These are phyloP conservation scores for Streptopelia turtur DNA, from an alignment of 2,797 vertebrate genomes.

Conservation along the genomic window DNA sequence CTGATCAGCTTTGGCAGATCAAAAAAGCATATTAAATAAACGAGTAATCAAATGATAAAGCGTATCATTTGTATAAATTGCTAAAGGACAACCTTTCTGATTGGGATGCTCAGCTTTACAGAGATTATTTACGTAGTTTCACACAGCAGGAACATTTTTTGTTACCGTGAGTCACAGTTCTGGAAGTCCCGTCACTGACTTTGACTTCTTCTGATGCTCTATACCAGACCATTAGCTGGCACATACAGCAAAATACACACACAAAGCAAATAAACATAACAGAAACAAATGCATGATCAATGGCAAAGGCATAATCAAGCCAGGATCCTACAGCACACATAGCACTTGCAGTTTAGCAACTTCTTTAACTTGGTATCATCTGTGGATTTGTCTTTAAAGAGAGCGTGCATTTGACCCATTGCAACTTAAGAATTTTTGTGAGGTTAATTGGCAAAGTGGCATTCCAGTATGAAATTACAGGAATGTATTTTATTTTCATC, in stretches of 20 bases:
- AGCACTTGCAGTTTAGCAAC: background rate
- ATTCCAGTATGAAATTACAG: background rate
- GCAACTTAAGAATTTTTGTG: background rate
- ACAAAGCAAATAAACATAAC: background rate
- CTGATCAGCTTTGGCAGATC: background rate
- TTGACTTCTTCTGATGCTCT: background rate
- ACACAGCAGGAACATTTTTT: background rate
- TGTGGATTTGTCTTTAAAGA: background rate
- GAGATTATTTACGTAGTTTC: background rate
- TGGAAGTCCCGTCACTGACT: background rate
- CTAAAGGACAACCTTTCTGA: slow-evolving; percentile 13
- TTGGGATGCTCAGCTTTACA: background rate
- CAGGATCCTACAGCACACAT: background rate
- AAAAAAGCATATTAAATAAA: slow-evolving; percentile 50
- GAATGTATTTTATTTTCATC: background rate
- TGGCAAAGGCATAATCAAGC: background rate
- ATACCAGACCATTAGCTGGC: background rate
- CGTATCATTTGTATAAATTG: slow-evolving; percentile 39
- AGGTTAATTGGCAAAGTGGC: background rate
- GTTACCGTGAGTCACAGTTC: rapidly evolving
- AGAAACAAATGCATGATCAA: background rate
- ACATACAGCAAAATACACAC: background rate
- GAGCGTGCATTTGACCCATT: background rate
- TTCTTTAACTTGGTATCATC: background rate
- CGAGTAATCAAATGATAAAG: slow-evolving; percentile 18